Evolutionary conservation across 1,140 invertebrate species (phyloP), one percentile per base, ranked within the genome.

Genomic region (Polypedilum pembai): DNA sequence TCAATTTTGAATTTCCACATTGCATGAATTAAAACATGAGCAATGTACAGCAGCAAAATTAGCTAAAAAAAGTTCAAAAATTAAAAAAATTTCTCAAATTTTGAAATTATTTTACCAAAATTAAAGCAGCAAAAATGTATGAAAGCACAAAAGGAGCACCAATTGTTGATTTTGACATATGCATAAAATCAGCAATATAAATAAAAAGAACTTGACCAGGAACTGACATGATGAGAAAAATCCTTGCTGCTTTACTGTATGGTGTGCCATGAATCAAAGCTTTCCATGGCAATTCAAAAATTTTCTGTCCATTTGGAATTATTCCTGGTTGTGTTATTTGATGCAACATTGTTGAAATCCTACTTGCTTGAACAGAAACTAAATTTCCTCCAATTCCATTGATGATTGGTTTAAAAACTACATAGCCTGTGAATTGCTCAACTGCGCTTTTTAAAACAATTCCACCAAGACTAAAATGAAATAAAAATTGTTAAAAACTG

Each of bases 371-470:
- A n/a, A 99, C 94, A 33, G 95, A 97, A 0, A 96, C 96, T 77
- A 99, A 85, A 84, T 99, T 99, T 7, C 96, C 96, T 66, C 96
- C 96, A 77, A 98, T 96, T 10, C 96, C 94, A 79, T 96, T 96
- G 65, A 96, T 93, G 20, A 96, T 95, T 0, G 94, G 94, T 81
- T 95, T 92, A 82, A 94, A 96, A 17, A 94, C 90, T 63, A 91
- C 92, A 81, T 94, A 94, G 20, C 91, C 91, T n/a, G 85, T 83
- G 79, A 90, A 94, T 4, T 84, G 83, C 75, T 89, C 85, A 3
- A 94, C 90, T 0, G 92, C 91, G 76, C 86, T 84, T 78, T 94
- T 92, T 41, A 96, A 83, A 17, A 94, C 90, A 74, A 94, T 85
- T 74, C 93, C 93, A 74, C 92, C 92, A 66, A 91, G 83, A 75